Evolutionary conservation across 1,140 invertebrate genomes (phyloP).

Genomic region (Nymphalis io): DNA sequence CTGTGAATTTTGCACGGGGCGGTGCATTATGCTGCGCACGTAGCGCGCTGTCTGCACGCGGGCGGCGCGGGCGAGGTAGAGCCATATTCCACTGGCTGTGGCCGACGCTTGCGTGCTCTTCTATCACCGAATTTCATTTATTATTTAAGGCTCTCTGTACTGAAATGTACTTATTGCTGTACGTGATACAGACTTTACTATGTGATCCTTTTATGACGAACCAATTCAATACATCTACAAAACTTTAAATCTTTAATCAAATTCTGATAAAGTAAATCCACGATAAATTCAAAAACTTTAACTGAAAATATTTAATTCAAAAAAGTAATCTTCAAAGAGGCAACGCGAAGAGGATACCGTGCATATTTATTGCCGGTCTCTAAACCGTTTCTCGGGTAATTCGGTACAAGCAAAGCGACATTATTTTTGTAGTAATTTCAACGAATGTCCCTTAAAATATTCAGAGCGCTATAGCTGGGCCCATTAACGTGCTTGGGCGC

Average conservation of each 20-base stretch:
- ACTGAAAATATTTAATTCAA: slow-evolving; percentile 52
- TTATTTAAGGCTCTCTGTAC: slow-evolving; percentile 70
- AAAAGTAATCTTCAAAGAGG: slow-evolving; percentile 73
- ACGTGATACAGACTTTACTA: slow-evolving; percentile 58
- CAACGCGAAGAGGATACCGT: slow-evolving; percentile 72
- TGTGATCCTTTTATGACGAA: slow-evolving; percentile 58
- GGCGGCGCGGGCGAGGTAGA: slow-evolving; percentile 48
- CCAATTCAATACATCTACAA: slow-evolving; percentile 39
- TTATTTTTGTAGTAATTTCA: slow-evolving; percentile 81
- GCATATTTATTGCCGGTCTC: slow-evolving; percentile 75
- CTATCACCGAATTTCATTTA: slow-evolving; percentile 74
- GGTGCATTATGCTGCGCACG: slow-evolving; percentile 77
- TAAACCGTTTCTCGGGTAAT: slow-evolving; percentile 78
- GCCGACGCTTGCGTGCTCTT: slow-evolving; percentile 57
- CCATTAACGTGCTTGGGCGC: slow-evolving; percentile 77
- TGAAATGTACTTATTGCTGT: slow-evolving; percentile 59
- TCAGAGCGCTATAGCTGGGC: slow-evolving; percentile 74
- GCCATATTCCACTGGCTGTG: slow-evolving; percentile 53
- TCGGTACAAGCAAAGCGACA: slow-evolving; percentile 77
- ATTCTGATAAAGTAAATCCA: not conserved
- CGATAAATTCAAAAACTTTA: slow-evolving; percentile 2
- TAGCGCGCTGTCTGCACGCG: slow-evolving; percentile 73
- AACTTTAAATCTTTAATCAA: not conserved
- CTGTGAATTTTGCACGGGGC: slow-evolving; percentile 76
- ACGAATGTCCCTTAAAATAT: slow-evolving; percentile 80